phyloP scores from a whole-genome alignment of 2,888 invertebrate genomes.

The Leucophenga montana region DNA sequence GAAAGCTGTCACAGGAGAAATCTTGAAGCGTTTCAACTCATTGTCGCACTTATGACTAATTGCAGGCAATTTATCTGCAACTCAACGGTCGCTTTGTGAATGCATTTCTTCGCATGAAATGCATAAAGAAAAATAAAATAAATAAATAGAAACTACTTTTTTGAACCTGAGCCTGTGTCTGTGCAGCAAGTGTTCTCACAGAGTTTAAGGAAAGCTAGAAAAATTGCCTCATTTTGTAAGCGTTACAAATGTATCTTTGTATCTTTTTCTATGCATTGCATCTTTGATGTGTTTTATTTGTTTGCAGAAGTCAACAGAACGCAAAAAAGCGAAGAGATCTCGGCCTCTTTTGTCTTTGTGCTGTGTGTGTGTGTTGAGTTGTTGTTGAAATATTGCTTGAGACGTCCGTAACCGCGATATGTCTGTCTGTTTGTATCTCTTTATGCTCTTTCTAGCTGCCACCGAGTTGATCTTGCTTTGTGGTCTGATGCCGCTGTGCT shows the following conservation, averaged over 20 bases:
- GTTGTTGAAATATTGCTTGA: slow-evolving; percentile 10
- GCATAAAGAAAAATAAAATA: neutral
- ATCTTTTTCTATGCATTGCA: slow-evolving; percentile 37
- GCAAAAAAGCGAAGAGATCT: neutral
- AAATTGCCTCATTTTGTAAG: slow-evolving; percentile 50
- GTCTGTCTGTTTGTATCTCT: slow-evolving; percentile 11
- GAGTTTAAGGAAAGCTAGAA: slow-evolving; percentile 38
- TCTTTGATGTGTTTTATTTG: slow-evolving; percentile 39
- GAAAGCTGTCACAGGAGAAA: slow-evolving; percentile 54
- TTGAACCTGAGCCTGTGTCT: neutral
- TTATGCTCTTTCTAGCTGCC: slow-evolving; percentile 10
- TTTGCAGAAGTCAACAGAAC: slow-evolving; percentile 24
- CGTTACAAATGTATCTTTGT: slow-evolving; percentile 41
- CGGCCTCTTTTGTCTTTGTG: slow-evolving; percentile 11
- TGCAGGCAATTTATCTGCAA: slow-evolving; percentile 61
- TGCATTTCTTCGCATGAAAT: neutral
- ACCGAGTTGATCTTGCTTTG: slow-evolving; percentile 19
- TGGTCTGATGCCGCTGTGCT: slow-evolving; percentile 11
- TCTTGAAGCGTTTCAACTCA: neutral
- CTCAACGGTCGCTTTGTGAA: slow-evolving; percentile 39
- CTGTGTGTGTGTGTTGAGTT: too few relatives aligned
- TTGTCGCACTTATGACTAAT: slow-evolving; percentile 51
- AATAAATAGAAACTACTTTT: neutral
- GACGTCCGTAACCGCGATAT: neutral
- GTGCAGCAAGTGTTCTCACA: slow-evolving; percentile 21